Evolutionary conservation across 2,113 vertebrate genomes (phyloP).

Genomic region (Polypterus senegalus): DNA sequence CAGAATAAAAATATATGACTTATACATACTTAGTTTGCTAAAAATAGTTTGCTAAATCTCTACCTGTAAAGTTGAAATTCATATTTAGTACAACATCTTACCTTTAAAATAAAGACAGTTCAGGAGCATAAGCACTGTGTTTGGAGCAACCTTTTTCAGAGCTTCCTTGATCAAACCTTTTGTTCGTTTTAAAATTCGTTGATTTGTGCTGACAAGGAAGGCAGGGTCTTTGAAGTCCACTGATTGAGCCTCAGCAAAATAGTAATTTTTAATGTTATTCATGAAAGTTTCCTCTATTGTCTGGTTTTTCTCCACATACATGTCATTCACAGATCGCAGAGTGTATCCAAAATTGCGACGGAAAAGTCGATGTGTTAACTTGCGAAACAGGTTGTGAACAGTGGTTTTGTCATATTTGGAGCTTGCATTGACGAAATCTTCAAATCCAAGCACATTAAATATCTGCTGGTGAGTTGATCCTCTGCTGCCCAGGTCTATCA

Average conservation of each 20-base stretch:
- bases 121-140: slow-evolving; percentile 78
- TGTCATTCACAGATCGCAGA: slow-evolving; percentile 71
- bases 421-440: slow-evolving; percentile 80
- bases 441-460: slow-evolving; percentile 62
- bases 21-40: too few species aligned
- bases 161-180: slow-evolving; percentile 86
- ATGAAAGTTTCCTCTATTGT: slow-evolving; percentile 57
- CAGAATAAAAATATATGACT: too few species aligned
- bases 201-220: slow-evolving; percentile 68
- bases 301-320: slow-evolving; percentile 67
- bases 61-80: slow-evolving; percentile 1
- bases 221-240: slow-evolving; percentile 72
- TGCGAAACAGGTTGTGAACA: slow-evolving; percentile 86
- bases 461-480: slow-evolving; percentile 63
- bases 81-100: slow-evolving; percentile 30
- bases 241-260: slow-evolving; percentile 76
- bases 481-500: slow-evolving; percentile 75
- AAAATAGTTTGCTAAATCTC: not conserved
- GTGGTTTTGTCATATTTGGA: slow-evolving; percentile 73
- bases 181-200: slow-evolving; percentile 73
- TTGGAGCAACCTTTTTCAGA: slow-evolving; percentile 64
- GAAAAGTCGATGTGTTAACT: slow-evolving; percentile 87
- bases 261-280: slow-evolving; percentile 60
- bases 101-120: slow-evolving; percentile 98
- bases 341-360: slow-evolving; percentile 88